Evolutionary conservation across 2,113 vertebrate genomes (phyloP), one percentile per base, ranked within the genome.

Genomic region (Vireo altiloquus): DNA sequence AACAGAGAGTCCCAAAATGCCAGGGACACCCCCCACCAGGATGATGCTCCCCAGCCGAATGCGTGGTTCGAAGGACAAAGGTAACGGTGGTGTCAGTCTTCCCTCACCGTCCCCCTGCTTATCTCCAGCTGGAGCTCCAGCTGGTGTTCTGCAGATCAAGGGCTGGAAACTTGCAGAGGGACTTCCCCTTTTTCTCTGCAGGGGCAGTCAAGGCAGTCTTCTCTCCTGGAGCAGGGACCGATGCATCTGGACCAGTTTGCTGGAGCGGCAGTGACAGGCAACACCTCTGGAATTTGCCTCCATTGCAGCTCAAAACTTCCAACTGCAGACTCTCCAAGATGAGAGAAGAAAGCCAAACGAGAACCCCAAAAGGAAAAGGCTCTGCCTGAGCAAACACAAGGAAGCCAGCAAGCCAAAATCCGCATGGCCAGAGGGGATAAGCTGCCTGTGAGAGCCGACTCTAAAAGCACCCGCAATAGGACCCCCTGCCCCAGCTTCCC

Each of bases 381-480:
- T 76, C 13, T 44, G 21, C 31, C 10, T 44, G 46, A 10, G 33
- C 53, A 33, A 68, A 60, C 21, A 66, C 37, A 25, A 22, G 37
- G 53, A 86, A 76, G 14, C 30, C 33, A 68, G 14, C 2, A 2
- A 22, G 21, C 44, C 44, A 22, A 59, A 86, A 50, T 11, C 6
- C 35, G 10, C 6, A 2, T 3, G 61, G 44, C 6, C 22, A 23
- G 35, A 30, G 16, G 42, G 35, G 8, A 17, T 44, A 31, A 50
- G 25, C 46, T 44, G 33, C 33, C 13, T 44, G 25, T 27, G 33
- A 44, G 22, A 44, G 14, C 5, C 1, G 2, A 33, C 9, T 59
- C 50, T 2, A 22, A 52, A 68, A 33, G 53, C 0, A 0, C 17
- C 7, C 0, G 1, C 6, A 0, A 9, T 15, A 59, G 9, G 17